Conservation (phyloP, 2,113 vertebrate species). For the Sorex fumeus region DNA sequence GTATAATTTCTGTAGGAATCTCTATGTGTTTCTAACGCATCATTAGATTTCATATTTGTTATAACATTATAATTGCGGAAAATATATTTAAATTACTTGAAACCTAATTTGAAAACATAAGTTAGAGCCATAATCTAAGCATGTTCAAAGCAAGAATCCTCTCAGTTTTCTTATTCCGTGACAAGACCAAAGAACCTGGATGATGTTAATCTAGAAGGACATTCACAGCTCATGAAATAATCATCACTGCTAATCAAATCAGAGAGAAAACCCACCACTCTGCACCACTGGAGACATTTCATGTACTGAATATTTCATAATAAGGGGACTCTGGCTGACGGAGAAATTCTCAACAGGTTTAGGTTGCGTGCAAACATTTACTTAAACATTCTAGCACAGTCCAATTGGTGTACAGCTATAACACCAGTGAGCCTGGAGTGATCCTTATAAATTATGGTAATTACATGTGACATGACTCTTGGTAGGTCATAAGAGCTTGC, state of each 20-base stretch:
- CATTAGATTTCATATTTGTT: neutral
- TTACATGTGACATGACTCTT: constrained; percentile 92
- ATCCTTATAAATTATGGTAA: constrained; percentile 95
- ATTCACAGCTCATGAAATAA: constrained; percentile 98
- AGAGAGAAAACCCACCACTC: constrained; percentile 93
- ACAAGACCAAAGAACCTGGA: constrained; percentile 92
- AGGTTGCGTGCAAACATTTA: constrained; percentile 96
- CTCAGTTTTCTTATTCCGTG: constrained; percentile 89
- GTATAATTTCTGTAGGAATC: neutral
- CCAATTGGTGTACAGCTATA: constrained; percentile 85
- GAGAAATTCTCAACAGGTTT: constrained; percentile 92
- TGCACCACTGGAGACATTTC: constrained; percentile 91
- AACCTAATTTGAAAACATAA: constrained; percentile 38
- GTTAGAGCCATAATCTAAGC: constrained; percentile 28
- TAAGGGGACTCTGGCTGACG: constrained; percentile 89
- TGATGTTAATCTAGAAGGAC: constrained; percentile 96
- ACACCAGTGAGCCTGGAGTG: constrained; percentile 89
- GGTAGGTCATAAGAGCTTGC: constrained; percentile 88
- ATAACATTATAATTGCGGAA: neutral
- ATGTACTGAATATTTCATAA: constrained; percentile 96
- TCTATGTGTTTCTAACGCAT: neutral
- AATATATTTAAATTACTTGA: neutral
- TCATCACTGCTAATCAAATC: constrained; percentile 98
- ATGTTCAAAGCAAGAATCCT: constrained; percentile 62
- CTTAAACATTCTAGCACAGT: constrained; percentile 88